Evolutionary conservation across 1,140 invertebrate genomes (phyloP).

Genomic region (Archivesica marissinica): DNA sequence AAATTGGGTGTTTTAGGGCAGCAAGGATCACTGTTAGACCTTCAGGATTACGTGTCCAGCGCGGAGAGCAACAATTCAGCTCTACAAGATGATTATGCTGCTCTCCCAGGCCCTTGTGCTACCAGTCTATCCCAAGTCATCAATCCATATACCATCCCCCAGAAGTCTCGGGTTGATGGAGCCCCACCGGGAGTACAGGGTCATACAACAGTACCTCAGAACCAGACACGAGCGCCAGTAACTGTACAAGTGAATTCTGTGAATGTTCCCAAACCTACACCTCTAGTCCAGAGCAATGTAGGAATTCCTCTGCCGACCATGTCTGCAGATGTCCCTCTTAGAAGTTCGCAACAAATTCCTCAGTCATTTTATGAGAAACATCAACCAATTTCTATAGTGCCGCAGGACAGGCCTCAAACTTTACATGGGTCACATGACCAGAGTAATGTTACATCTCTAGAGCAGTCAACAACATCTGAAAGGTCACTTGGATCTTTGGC

Average conservation of each 20-base stretch:
- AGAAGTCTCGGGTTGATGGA: background rate
- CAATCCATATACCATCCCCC: background rate
- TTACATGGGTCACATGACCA: conserved; percentile 37
- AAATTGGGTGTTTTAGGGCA: conserved; percentile 31
- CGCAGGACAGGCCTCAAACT: conserved; percentile 43
- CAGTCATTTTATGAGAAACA: conserved; percentile 47
- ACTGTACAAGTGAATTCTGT: conserved; percentile 62
- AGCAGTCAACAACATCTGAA: background rate
- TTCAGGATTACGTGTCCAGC: conserved; percentile 29
- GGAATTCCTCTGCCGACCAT: conserved; percentile 41
- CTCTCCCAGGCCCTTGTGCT: background rate
- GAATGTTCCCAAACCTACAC: conserved; percentile 75
- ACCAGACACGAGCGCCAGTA: conserved; percentile 26
- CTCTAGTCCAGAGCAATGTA: conserved; percentile 77
- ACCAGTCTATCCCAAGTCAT: conserved; percentile 25
- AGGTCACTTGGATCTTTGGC: conserved; percentile 40
- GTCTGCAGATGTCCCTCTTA: conserved; percentile 2
- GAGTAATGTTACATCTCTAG: background rate
- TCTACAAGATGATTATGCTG: conserved; percentile 43
- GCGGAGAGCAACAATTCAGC: conserved; percentile 37
- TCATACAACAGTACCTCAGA: background rate
- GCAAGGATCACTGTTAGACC: conserved; percentile 34
- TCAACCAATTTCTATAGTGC: conserved; percentile 37
- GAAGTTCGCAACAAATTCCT: conserved; percentile 1
- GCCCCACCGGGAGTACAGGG: background rate